Evolutionary conservation across 2,888 invertebrate species (phyloP).

Genomic region (Drosophila histrio): DNA sequence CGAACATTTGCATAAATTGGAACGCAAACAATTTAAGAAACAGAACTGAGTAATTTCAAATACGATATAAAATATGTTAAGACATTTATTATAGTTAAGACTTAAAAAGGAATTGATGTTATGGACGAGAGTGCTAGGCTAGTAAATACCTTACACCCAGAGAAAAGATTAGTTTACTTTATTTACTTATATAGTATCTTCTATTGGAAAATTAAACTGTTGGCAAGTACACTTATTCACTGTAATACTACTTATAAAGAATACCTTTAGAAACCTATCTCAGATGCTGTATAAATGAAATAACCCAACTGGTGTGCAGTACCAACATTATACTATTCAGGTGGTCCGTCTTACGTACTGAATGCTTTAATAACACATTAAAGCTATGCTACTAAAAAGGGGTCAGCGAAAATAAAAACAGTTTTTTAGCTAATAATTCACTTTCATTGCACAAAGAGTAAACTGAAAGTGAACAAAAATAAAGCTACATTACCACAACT

Average conservation of each 20-base stretch:
- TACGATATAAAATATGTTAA: neutral
- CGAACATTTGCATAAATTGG: slow-evolving; percentile 62
- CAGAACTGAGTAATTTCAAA: slow-evolving; percentile 18
- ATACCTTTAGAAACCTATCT: neutral
- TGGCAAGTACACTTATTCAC: neutral
- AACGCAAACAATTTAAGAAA: slow-evolving; percentile 41
- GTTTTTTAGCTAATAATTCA: slow-evolving; percentile 45
- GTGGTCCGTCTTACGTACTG: neutral
- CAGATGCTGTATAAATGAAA: neutral
- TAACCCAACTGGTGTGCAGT: neutral
- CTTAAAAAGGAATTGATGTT: neutral
- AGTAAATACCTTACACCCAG: neutral
- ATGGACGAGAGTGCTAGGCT: neutral
- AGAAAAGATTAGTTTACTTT: too few relatives aligned
- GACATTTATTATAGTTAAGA: neutral
- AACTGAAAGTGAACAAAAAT: slow-evolving; percentile 51
- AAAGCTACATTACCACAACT: slow-evolving; percentile 71
- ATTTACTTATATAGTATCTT: neutral
- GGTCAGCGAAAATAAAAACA: slow-evolving; percentile 23
- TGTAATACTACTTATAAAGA: too few relatives aligned
- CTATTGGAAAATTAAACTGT: neutral
- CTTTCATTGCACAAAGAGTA: slow-evolving; percentile 46
- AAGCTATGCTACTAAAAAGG: slow-evolving; percentile 11
- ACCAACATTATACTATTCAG: neutral
- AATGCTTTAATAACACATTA: slow-evolving; percentile 4